These are phyloP conservation scores for Glandiceps talaboti DNA, from an alignment of 53 echinoderm and acorn worm species.

Conservation along the genomic window DNA sequence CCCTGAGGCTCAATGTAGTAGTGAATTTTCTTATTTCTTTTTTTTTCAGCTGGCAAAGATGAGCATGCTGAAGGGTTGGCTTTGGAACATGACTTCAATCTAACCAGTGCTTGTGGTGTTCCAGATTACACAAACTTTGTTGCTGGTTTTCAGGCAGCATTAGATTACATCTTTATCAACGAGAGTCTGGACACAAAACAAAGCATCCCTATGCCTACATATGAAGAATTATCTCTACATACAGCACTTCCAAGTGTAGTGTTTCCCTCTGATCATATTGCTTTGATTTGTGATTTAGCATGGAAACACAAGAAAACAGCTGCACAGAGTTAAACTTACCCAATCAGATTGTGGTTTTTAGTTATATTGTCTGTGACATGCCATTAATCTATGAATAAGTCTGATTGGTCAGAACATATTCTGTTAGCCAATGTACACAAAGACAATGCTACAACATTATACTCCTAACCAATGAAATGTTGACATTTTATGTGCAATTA, in stretches of 20 bases:
- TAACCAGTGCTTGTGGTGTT: slow-evolving; percentile 47
- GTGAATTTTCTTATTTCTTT: slow-evolving; percentile 14
- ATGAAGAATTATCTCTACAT: slow-evolving; percentile 55
- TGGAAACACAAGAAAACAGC: no score
- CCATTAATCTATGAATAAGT: no score
- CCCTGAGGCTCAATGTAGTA: no score
- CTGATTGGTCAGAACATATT: no score
- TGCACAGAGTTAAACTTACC: no score
- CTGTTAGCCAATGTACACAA: no score
- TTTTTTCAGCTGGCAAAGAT: slow-evolving; percentile 60
- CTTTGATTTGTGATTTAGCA: slow-evolving; percentile 66
- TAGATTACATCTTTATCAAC: slow-evolving; percentile 71
- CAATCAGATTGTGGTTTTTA: no score
- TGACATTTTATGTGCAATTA: no score
- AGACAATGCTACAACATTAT: no score
- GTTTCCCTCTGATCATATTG: slow-evolving; percentile 90
- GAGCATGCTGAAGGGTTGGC: slow-evolving; percentile 76
- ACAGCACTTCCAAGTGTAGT: slow-evolving; percentile 82
- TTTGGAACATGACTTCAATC: slow-evolving; percentile 31
- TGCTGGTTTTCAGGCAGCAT: slow-evolving; percentile 60
- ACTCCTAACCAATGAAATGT: no score
- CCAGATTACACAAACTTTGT: slow-evolving; percentile 84
- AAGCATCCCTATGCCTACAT: slow-evolving; percentile 72
- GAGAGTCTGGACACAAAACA: slow-evolving; percentile 29
- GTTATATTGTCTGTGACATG: no score